Evolutionary conservation across 2,888 invertebrate genomes (phyloP).

Genomic region (Caenorhabditis virilis): DNA sequence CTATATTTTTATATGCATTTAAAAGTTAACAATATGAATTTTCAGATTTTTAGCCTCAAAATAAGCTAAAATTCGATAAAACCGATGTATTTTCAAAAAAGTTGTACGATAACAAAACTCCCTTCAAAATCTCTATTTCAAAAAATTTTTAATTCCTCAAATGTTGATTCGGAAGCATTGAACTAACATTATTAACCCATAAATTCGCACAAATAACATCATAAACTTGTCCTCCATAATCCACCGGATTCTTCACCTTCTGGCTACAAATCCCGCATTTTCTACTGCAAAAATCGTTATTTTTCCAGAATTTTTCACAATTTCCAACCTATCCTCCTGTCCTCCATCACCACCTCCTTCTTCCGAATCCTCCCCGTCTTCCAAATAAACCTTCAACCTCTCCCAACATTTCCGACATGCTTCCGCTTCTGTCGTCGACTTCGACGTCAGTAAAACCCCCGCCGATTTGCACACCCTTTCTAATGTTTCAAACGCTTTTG

Average conservation of each 20-base stretch:
- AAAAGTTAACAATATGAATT: background rate
- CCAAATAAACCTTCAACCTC: conserved; percentile 13
- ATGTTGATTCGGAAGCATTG: conserved; percentile 51
- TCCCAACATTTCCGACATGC: conserved; percentile 24
- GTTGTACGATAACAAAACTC: too few relatives aligned
- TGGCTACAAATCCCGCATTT: conserved; percentile 52
- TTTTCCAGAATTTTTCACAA: background rate
- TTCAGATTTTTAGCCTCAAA: too few relatives aligned
- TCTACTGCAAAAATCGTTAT: conserved; percentile 11
- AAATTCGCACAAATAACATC: conserved; percentile 62
- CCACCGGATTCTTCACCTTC: conserved; percentile 27
- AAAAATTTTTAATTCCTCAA: conserved; percentile 1
- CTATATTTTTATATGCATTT: background rate
- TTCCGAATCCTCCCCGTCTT: background rate
- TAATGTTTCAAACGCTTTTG: conserved; percentile 25
- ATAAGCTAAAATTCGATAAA: too few relatives aligned
- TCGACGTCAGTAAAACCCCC: conserved; percentile 19
- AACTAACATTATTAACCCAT: conserved; percentile 59
- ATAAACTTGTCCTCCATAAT: conserved; percentile 49
- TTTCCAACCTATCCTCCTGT: background rate
- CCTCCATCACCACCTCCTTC: background rate
- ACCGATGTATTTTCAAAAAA: too few relatives aligned
- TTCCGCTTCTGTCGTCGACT: conserved; percentile 35
- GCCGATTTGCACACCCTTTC: conserved; percentile 33
- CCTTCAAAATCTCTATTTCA: too few relatives aligned